Base-by-base conservation (phyloP, 2,797 vertebrate genomes). In the Macropus fuliginosus region DNA sequence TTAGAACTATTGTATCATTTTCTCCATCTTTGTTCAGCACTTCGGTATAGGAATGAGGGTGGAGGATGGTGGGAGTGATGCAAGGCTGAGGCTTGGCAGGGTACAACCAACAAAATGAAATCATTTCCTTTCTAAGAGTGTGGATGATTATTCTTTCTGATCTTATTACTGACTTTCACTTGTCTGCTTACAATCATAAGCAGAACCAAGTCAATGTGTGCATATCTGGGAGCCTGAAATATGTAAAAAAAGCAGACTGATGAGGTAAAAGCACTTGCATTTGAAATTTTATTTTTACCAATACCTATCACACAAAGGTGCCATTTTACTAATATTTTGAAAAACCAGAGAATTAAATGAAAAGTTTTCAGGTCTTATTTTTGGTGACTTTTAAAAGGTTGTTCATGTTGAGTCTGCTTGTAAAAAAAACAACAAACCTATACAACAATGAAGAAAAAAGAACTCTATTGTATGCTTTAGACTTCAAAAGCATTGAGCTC, bases 401-500 rank as follows among this genome's bases (percentile, higher is more conserved):
- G 10, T 28, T 21, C 54, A 90, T 59, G 6, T 97, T 5, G 34
- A 96, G 90, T 94, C 50, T 28, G 0, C n/a, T 93, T 95, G 54
- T 92, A 95, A 95, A 96, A 97, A 92, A 74, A 96, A 97, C 40
- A 27, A 52, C 50, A 52, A 52, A 52, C 50, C 50, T 52, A 8
- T 81, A 24, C 4, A 81, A 81, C 74, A 81, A 8, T 46, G 40
- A 81, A 54, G 46, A 18, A 9, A 46, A 81, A 46, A 81, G 40
- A 81, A 27, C 4, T 81, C 40, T 46, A 27, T 81, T 81, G 74
- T 46, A n/a, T 91, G 92, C 34, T 14, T 96, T 89, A 90, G 91
- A 94, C 89, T 96, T 98, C 91, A 92, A 96, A 96, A 95, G 16
- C 50, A 92, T 54, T 96, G 94, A 66, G 31, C 91, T 96, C 56